Conservation (phyloP, 2,113 vertebrate species). For the Eolophus roseicapilla region DNA sequence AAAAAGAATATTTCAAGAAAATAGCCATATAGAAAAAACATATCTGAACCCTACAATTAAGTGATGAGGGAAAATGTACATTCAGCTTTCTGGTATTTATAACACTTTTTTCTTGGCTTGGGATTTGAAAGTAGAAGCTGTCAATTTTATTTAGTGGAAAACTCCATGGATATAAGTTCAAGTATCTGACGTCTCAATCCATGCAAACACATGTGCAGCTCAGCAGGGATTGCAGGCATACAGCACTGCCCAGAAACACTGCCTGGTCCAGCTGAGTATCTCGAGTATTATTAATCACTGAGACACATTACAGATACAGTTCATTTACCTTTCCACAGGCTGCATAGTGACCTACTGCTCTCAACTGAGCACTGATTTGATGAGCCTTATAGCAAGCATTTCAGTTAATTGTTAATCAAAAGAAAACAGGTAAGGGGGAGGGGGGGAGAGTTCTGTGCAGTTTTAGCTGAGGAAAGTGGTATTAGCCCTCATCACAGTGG, state of each 20-base stretch:
- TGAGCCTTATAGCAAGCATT: neutral
- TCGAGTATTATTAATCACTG: neutral
- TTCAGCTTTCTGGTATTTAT: neutral
- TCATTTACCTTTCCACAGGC: neutral
- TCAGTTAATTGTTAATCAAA: neutral
- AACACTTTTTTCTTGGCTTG: neutral
- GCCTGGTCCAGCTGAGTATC: neutral
- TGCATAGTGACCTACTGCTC: neutral
- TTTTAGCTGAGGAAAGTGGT: neutral
- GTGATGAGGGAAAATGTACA: accelerated
- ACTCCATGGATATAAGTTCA: neutral
- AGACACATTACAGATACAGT: neutral
- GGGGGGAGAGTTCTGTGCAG: neutral
- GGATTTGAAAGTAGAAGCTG: neutral
- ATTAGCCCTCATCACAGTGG: neutral
- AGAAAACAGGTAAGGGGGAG: neutral
- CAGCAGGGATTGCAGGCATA: neutral
- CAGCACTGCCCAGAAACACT: neutral
- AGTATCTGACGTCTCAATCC: neutral
- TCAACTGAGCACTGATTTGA: neutral
- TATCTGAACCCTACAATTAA: neutral
- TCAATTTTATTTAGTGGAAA: neutral
- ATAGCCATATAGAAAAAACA: neutral
- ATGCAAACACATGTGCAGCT: neutral
- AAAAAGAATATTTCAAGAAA: neutral